phyloP scores from a whole-genome alignment of 2,797 vertebrate species.

The Sorex maritimensis region DNA sequence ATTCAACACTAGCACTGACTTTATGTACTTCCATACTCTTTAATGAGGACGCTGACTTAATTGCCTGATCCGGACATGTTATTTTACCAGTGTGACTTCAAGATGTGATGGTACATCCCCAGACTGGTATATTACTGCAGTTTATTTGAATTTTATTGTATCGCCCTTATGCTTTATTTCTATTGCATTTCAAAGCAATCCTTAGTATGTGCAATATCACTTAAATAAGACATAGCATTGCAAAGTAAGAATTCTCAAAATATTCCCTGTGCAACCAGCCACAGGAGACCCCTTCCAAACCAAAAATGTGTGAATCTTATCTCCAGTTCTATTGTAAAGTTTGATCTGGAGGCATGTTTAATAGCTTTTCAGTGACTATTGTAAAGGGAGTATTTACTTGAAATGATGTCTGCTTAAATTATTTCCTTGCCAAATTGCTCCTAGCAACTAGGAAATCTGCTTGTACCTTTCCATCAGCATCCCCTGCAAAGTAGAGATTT shows the following conservation, averaged over 20 bases:
- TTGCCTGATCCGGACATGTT: conserved; percentile 66
- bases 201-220: conserved; percentile 57
- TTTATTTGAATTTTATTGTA: conserved; percentile 79
- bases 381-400: conserved; percentile 77
- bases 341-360: conserved; percentile 80
- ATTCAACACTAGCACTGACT: conserved; percentile 30
- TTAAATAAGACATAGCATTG: conserved; percentile 75
- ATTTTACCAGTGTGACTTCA: conserved; percentile 75
- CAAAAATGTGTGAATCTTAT: conserved; percentile 58
- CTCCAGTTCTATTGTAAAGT: conserved; percentile 74
- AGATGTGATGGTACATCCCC: conserved; percentile 48
- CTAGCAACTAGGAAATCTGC: conserved; percentile 63
- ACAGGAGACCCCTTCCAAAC: conserved; percentile 63
- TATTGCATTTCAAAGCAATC: conserved; percentile 62
- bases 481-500: conserved; percentile 67
- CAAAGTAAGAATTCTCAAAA: conserved; percentile 56
- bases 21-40: conserved; percentile 29
- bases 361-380: conserved; percentile 77
- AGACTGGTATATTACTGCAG: conserved; percentile 55
- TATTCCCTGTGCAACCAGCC: not conserved
- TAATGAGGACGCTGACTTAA: conserved; percentile 71
- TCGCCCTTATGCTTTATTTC: conserved; percentile 77
- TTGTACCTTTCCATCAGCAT: conserved; percentile 74
- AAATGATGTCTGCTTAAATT: conserved; percentile 69
- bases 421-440: conserved; percentile 73